Evolutionary conservation across 2,113 vertebrate genomes (phyloP), one percentile per base, ranked within the genome.

Genomic region (Nothobranchius kuhntae): DNA sequence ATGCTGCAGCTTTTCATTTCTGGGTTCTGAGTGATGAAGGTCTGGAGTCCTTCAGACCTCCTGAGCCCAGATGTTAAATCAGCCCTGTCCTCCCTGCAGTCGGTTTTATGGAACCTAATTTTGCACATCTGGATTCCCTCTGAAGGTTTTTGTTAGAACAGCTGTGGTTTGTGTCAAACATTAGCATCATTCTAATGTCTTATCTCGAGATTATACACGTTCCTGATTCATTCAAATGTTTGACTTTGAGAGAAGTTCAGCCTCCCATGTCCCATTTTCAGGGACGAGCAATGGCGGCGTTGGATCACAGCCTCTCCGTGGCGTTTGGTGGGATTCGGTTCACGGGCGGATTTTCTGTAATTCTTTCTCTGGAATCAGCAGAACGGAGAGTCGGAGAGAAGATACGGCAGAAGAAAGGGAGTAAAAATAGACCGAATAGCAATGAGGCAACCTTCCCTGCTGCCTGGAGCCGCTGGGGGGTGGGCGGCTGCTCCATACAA

Each of bases 341-440:
- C 65, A 57, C 30, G 54, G 46, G n/a, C 46, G 71, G 71, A 75
- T 84, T 82, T 40, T 81, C 68, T 80, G 67, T 74, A 78, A 82
- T 56, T 80, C 78, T 63, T 85, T 80, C 65, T 52, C 38, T 63
- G 80, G 70, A 75, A 77, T 83, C 78, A 38, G 68, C 82, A 71
- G 59, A 30, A 79, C 62, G 40, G 52, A 45, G 57, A 60, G 48
- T 77, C 61, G 13, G 73, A 35, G 70, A n/a, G 48, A 75, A 82
- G 74, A 81, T 58, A 30, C 51, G 38, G 73, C 62, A 10, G 85
- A 83, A n/a, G 9, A 78, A 54, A 67, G 44, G 52, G 75, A 69
- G 78, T 88, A 87, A 87, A 89, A 89, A 90, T 89, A 89, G 84
- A 80, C 73, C 48, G 86, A 87, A 86, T 89, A 86, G 79, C 80